Base-by-base conservation (phyloP, 2,888 invertebrate species). In the Aporophyla lueneburgensis region DNA sequence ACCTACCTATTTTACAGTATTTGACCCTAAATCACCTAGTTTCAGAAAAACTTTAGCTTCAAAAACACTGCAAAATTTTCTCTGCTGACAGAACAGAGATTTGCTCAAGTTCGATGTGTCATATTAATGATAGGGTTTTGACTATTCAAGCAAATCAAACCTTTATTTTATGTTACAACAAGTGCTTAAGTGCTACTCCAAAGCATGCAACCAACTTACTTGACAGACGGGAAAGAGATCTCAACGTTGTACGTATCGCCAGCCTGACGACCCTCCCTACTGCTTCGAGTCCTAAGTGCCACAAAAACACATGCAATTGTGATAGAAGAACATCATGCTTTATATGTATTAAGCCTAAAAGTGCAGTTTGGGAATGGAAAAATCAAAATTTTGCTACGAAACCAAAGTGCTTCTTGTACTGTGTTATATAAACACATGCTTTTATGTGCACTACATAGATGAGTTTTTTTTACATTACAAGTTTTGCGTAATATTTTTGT, bases 211-310 rank as follows among this genome's bases (percentile, higher is more conserved):
- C 90, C 82, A 88, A 97, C 97, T 98, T 98, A 99, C 99, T 98
- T 99, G 97, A 98, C 97, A 92, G 99, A 98, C 93, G 99, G 99
- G 98, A 99, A 99, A 93, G 98, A 98, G 95, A 99, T 98, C 97
- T 98, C 98, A 95, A 99, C 97, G 97, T 97, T 98, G 97, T 99
- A 99, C 90, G 98, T 98, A 96, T 99, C 98, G 94, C 98, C 98
- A 94, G 98, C 98, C 97, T 98, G 98, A 93, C 98, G 97, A 94
- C 98, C 98, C 97, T 98, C 98, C 94, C 98, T 98, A 96, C 94
- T 95, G 95, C 96, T 96, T 92, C 96, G 95, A 93, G 96, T 97
- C 97, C 98, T 98, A 97, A 97, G 97, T 97, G 97, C 97, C 93
- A 97, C 87, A 94, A 95, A 95, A 93, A 94, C 86, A 93, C 96